phyloP scores from a whole-genome alignment of 2,888 invertebrate species.

The Lasioglossum lativentre region DNA sequence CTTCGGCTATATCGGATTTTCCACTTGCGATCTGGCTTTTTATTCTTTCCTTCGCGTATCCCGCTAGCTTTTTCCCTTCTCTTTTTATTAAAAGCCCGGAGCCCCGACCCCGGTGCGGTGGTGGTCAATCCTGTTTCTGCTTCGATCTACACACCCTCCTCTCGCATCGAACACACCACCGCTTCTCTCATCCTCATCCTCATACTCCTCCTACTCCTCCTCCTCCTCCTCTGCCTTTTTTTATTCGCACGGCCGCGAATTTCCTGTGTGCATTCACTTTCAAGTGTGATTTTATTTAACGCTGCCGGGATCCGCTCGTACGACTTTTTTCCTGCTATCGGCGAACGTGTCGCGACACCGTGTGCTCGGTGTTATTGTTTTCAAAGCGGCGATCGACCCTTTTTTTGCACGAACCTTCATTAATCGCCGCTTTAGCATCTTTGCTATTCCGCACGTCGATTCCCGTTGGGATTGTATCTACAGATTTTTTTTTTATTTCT shows the following conservation, averaged over 20 bases:
- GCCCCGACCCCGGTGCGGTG: slow-evolving; percentile 58
- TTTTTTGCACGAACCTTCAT: background rate
- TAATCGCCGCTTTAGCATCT: background rate
- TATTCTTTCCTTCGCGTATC: background rate
- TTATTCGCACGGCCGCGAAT: slow-evolving; percentile 58
- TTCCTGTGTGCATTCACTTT: slow-evolving; percentile 44
- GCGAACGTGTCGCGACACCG: slow-evolving; percentile 17
- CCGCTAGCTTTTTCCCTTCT: background rate
- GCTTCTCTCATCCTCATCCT: background rate
- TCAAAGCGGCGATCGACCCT: background rate
- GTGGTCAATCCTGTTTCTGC: slow-evolving; percentile 68
- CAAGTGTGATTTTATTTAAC: slow-evolving; percentile 56
- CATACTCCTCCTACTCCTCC: background rate
- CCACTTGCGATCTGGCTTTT: slow-evolving; percentile 75
- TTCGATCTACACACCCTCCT: slow-evolving; percentile 66
- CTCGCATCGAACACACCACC: slow-evolving; percentile 60
- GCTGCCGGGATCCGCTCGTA: slow-evolving; percentile 13
- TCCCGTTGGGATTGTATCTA: background rate
- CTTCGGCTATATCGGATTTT: slow-evolving; percentile 80
- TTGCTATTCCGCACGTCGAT: background rate
- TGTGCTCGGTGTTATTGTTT: slow-evolving; percentile 24
- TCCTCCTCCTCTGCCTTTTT: slow-evolving; percentile 10
- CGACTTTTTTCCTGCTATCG: slow-evolving; percentile 8
- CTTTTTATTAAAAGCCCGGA: slow-evolving; percentile 77
- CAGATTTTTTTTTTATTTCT: background rate